These are phyloP conservation scores for Hoplodrina ambigua DNA, from an alignment of 2,888 invertebrate species.

Conservation along the genomic window DNA sequence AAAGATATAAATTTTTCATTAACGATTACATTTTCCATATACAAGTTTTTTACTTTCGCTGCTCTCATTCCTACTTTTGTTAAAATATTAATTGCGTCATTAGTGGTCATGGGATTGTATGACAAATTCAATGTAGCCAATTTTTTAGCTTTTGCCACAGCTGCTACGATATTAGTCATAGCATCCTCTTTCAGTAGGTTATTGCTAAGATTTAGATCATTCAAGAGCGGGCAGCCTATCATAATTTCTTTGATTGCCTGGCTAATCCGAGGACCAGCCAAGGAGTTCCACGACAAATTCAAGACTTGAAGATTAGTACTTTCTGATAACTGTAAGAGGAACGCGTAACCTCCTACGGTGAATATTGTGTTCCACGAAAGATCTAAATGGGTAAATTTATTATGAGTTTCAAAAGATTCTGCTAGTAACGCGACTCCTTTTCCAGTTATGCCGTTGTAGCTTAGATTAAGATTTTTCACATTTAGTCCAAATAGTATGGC, in stretches of 20 bases:
- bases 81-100: conserved; percentile 73
- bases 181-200: conserved; percentile 74
- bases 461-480: conserved; percentile 73
- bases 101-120: conserved; percentile 74
- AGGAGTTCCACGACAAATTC: conserved; percentile 78
- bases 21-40: conserved; percentile 77
- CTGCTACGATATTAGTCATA: conserved; percentile 60
- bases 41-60: conserved; percentile 72
- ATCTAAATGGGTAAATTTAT: conserved; percentile 75
- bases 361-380: conserved; percentile 80
- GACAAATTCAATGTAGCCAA: conserved; percentile 76
- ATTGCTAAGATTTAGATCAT: conserved; percentile 74
- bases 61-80: conserved; percentile 64
- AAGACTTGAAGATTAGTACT: conserved; percentile 71
- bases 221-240: conserved; percentile 67
- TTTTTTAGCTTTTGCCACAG: conserved; percentile 71
- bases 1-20: conserved; percentile 67
- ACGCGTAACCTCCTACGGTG: conserved; percentile 63
- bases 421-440: conserved; percentile 68
- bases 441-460: conserved; percentile 75
- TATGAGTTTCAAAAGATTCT: conserved; percentile 75
- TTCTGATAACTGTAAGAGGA: conserved; percentile 71
- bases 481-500: conserved; percentile 70
- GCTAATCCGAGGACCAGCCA: conserved; percentile 70
- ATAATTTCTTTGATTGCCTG: conserved; percentile 69